Base-by-base conservation (phyloP, 2,797 vertebrate species). In the Peromyscus eremicus region DNA sequence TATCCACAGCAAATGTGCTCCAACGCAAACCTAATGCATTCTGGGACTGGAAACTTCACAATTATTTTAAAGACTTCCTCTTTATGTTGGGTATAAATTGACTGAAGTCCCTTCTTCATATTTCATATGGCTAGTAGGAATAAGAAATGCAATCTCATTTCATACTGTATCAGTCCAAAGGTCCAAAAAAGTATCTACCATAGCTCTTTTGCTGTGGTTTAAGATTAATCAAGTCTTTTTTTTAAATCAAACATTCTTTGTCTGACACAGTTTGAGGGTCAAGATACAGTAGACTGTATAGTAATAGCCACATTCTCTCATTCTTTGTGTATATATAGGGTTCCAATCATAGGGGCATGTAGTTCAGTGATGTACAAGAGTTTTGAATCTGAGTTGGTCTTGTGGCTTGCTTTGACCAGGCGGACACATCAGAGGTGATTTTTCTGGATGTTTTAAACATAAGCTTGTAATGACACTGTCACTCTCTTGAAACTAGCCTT, bases 111-210 rank as follows among this genome's bases (percentile, higher is more conserved):
- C 14, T 29, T 46, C 23, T 2, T 3, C 27, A 29, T 52, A 16
- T 82, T 90, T 97, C 75, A 84, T 95, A 64, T 92, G 85, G 76
- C 8, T 57, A 29, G 12, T n/a, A 55, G 34, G 6, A 64, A 64
- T 89, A 86, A 25, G 10, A 55, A 84, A 25, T 64, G 2, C 27
- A 75, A 57, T 34, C 57, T 71, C 49, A 14, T 0, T 76, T 79
- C 16, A 80, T 4, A 40, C 37, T 19, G 49, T 9, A 94, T 77
- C 55, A 84, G 2, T n/a, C 57, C 14, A 81, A 49, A 49, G 75
- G 17, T 57, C 46, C 6, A 23, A 84, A 64, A 70, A 29, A 92
- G n/a, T 82, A 73, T 40, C 27, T n/a, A 75, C 29, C 6, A 19
- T 40, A 91, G 16, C 23, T 92, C n/a, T 29, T 40, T 27, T 79